phyloP scores from a whole-genome alignment of 2,888 invertebrate genomes.

The Dorcus parallelipipedus region DNA sequence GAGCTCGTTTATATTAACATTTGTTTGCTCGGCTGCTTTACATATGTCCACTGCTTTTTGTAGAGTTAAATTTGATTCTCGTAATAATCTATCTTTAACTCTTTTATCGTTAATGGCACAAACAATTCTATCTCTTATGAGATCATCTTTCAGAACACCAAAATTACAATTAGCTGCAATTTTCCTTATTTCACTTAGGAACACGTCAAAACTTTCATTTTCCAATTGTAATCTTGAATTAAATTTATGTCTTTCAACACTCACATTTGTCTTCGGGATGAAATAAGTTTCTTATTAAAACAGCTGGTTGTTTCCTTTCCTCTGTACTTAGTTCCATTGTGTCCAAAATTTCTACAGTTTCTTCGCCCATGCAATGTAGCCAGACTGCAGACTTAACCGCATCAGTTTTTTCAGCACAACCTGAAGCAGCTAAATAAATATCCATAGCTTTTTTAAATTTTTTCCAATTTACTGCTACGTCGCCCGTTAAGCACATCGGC shows the following conservation, averaged over 20 bases:
- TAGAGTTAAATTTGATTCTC: conserved; percentile 2
- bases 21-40: conserved; percentile 8
- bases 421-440: conserved; percentile 14
- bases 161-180: conserved; percentile 6
- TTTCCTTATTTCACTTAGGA: conserved; percentile 4
- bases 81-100: conserved; percentile 1
- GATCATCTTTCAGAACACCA: conserved; percentile 2
- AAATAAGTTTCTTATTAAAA: neutral
- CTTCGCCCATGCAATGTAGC: conserved; percentile 17
- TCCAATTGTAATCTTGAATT: neutral
- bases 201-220: conserved; percentile 1
- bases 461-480: conserved; percentile 19
- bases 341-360: conserved; percentile 8
- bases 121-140: conserved; percentile 5
- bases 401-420: conserved; percentile 8
- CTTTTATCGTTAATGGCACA: neutral
- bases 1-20: neutral
- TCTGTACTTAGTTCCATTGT: conserved; percentile 10
- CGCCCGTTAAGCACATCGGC: conserved; percentile 20
- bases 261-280: conserved; percentile 2
- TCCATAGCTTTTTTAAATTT: conserved; percentile 17
- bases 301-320: conserved; percentile 1
- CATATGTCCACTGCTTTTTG: conserved; percentile 8
- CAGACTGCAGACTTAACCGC: conserved; percentile 15
- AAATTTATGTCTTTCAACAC: conserved; percentile 4